phyloP scores from a whole-genome alignment of 35 echinoderm and acorn worm species.

The Holothuria glaberrima region DNA sequence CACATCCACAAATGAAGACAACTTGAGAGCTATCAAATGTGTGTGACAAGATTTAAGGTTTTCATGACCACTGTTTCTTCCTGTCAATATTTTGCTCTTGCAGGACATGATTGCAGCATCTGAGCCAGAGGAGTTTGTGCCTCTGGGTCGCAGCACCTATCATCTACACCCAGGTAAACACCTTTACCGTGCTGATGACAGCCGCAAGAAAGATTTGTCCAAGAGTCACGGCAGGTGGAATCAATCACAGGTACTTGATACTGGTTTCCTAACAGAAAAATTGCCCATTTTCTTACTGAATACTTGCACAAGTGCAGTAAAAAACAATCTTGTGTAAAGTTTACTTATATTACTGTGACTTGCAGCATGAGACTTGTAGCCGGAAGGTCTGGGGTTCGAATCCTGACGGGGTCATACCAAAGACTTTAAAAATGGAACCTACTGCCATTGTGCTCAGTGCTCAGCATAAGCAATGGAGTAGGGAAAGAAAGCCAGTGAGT shows the following conservation, averaged over 20 bases:
- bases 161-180: constrained; percentile 61
- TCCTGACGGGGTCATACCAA: too few species aligned
- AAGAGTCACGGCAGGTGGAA: not conserved
- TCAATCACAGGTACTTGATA: not conserved
- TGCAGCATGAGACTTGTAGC: too few species aligned
- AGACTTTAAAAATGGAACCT: too few species aligned
- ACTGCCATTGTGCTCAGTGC: too few species aligned
- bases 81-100: not conserved
- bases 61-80: too few species aligned
- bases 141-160: constrained; percentile 60
- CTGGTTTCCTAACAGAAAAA: not conserved
- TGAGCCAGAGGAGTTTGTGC: constrained; percentile 65
- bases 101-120: constrained; percentile 72
- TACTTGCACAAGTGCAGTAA: not conserved
- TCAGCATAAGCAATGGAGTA: too few species aligned
- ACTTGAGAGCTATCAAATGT: too few species aligned
- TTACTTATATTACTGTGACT: too few species aligned
- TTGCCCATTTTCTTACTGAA: not conserved
- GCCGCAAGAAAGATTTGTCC: not conserved
- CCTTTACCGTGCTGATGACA: constrained; percentile 10
- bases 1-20: too few species aligned
- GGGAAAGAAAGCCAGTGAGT: too few species aligned
- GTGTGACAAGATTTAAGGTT: too few species aligned
- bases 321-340: not conserved
- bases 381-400: too few species aligned